phyloP scores from a whole-genome alignment of 2,888 invertebrate species.

The Parelbella ahira region DNA sequence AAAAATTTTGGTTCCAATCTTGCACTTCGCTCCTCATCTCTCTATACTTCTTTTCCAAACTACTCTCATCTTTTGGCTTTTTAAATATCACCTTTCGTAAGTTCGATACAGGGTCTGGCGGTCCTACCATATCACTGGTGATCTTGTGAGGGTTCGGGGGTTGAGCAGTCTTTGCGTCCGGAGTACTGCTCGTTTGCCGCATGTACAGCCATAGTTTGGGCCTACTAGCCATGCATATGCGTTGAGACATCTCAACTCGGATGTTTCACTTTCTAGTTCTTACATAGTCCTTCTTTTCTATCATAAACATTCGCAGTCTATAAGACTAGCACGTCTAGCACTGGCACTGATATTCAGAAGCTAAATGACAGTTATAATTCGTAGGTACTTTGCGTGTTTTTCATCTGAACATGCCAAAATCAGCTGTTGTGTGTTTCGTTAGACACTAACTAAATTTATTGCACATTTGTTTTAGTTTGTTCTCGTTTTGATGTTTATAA shows the following conservation, averaged over 20 bases:
- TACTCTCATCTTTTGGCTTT: slow-evolving; percentile 83
- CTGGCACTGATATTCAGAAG: no score
- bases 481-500: no score
- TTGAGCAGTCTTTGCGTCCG: slow-evolving; percentile 53
- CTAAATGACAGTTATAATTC: no score
- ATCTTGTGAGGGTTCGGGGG: slow-evolving; percentile 63
- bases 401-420: slow-evolving; percentile 1
- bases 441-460: no score
- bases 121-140: slow-evolving; percentile 85
- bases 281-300: no score
- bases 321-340: no score
- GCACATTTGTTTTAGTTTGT: no score
- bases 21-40: slow-evolving; percentile 85
- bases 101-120: slow-evolving; percentile 90
- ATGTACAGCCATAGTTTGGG: slow-evolving; percentile 32
- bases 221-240: slow-evolving; percentile 23
- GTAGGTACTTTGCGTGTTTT: no score
- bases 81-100: slow-evolving; percentile 86
- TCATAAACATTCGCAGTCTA: no score
- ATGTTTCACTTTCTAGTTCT: no score
- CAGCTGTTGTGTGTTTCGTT: no score
- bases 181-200: slow-evolving; percentile 44
- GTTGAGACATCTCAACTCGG: slow-evolving; percentile 9
- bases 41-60: slow-evolving; percentile 83
- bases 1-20: slow-evolving; percentile 92